Conservation (phyloP, 2,888 invertebrate species). For the Coenonympha arcania region DNA sequence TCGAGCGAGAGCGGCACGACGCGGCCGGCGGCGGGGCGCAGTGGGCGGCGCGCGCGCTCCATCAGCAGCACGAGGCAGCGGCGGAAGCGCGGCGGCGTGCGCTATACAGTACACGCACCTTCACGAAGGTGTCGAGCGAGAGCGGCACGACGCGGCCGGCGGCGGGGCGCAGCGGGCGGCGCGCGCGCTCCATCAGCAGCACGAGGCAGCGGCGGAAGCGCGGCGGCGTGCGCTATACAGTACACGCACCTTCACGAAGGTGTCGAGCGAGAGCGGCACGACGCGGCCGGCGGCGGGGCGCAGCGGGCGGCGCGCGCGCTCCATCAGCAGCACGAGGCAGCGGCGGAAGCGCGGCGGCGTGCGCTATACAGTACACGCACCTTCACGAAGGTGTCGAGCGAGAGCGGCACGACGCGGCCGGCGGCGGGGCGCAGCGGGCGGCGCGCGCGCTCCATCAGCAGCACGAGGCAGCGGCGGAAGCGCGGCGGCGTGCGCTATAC, state of each 20-base stretch:
- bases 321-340: slow-evolving; percentile 55
- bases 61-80: slow-evolving; percentile 59
- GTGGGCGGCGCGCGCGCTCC: slow-evolving; percentile 1
- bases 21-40: slow-evolving; percentile 53
- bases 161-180: slow-evolving; percentile 34
- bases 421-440: slow-evolving; percentile 43
- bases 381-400: slow-evolving; percentile 69
- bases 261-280: slow-evolving; percentile 67
- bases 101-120: no score
- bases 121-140: slow-evolving; percentile 68
- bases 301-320: slow-evolving; percentile 1
- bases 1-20: slow-evolving; percentile 68
- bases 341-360: slow-evolving; percentile 37
- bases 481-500: slow-evolving; percentile 34
- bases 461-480: slow-evolving; percentile 49
- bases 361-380: no score
- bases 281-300: slow-evolving; percentile 57
- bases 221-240: slow-evolving; percentile 35
- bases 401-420: slow-evolving; percentile 64
- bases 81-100: slow-evolving; percentile 34
- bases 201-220: slow-evolving; percentile 48
- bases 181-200: slow-evolving; percentile 43
- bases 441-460: slow-evolving; percentile 42
- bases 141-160: slow-evolving; percentile 67
- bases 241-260: no score